Base-by-base conservation (phyloP, 2,797 vertebrate species). In the Rhodeus uyekii region DNA sequence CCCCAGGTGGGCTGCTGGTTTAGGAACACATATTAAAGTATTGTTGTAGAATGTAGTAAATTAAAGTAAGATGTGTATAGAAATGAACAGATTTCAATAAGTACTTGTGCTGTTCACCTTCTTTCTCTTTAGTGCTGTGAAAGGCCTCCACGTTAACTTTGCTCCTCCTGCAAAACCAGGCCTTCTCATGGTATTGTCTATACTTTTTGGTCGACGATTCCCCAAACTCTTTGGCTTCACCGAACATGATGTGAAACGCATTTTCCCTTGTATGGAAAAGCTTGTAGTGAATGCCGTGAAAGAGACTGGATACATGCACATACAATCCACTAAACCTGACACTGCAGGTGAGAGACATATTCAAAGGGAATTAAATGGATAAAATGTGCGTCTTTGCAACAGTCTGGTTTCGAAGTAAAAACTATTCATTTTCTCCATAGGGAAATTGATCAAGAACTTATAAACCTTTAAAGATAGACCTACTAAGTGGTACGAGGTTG, bases 261-360 rank as follows among this genome's bases (percentile, higher is more conserved):
- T 92, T 5, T 97, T 91, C 80, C 96, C 96, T 2, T 90, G 86
- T 82, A 50, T 90, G 67, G 82, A 96, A 76, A 96, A 95, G 74
- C 88, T 94, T 0, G 0, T 96, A 1, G 90, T 92, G 44, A 86
- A 93, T 0, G 0, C 89, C 1, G 1, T 97, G 68, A 92, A 87
- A 65, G 97, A 98, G 83, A 82, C 91, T 1, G 97, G 97, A 7
- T 98, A 97, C 90, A 84, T 98, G 92, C 97, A 97, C 89, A 95
- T 98, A 89, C 97, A 97, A 89, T 92, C 93, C 79, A 96, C 96
- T 87, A 98, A 97, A 86, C 97, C 96, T 2, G 96, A 98, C 89
- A 97, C 96, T 16, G 94, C 89, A 58, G 97, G 97, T 97, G 90
- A 91, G n/a, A 39, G 9, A 14, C 42, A n/a, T 5, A 53, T 74